phyloP scores from a whole-genome alignment of 2,797 vertebrate species.

The Coregonus sp. region DNA sequence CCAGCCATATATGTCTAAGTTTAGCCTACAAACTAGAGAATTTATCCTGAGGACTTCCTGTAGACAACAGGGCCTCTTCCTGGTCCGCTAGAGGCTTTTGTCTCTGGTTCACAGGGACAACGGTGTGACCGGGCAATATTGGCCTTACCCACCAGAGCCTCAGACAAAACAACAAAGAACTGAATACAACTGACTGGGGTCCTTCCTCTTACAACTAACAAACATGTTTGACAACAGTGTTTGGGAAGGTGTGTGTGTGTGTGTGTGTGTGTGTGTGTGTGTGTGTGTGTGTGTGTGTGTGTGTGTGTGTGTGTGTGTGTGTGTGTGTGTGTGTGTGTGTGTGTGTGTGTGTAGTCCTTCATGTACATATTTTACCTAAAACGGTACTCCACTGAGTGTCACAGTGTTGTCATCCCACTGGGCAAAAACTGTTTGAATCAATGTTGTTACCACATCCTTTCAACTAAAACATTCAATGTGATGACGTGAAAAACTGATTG shows the following conservation, averaged over 20 bases:
- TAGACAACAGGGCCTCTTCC: constrained; percentile 40
- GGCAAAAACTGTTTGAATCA: too few relatives aligned
- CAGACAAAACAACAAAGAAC: constrained; percentile 29
- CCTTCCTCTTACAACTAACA: constrained; percentile 6
- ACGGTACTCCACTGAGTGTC: too few relatives aligned
- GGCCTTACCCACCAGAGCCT: constrained; percentile 24
- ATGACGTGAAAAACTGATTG: too few relatives aligned
- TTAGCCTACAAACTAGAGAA: constrained; percentile 19
- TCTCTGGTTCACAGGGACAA: constrained; percentile 19
- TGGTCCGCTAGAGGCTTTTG: constrained; percentile 36
- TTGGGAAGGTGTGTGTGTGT: not conserved
- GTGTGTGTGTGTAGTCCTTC: too few relatives aligned
- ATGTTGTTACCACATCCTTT: too few relatives aligned
- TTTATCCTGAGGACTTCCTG: constrained; percentile 45
- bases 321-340: too few relatives aligned
- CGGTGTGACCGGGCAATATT: constrained; percentile 7
- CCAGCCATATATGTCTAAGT: not conserved
- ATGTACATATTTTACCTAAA: too few relatives aligned
- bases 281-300: too few relatives aligned
- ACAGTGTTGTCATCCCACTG: too few relatives aligned
- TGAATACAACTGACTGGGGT: constrained; percentile 32
- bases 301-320: too few relatives aligned
- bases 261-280: too few relatives aligned
- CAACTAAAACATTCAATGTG: too few relatives aligned
- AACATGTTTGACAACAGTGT: not conserved